These are phyloP conservation scores for Archips xylosteana DNA, from an alignment of 2,888 invertebrate genomes.

Conservation along the genomic window DNA sequence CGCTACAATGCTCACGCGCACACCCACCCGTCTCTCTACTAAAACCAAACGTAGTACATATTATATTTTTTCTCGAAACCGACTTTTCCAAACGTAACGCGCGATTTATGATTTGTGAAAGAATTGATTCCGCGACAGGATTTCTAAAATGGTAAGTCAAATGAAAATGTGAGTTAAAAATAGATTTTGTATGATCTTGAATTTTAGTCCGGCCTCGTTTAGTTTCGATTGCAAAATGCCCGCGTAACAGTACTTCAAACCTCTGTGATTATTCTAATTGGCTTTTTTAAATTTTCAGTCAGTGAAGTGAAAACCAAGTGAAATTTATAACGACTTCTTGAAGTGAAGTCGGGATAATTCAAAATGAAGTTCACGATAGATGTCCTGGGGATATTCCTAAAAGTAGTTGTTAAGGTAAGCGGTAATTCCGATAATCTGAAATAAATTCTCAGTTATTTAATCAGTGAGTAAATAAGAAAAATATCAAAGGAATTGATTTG, in stretches of 20 bases:
- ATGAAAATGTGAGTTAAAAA: conserved; percentile 49
- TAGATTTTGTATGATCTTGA: conserved; percentile 55
- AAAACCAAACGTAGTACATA: conserved; percentile 81
- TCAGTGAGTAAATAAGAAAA: no score
- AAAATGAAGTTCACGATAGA: conserved; percentile 83
- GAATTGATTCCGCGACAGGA: conserved; percentile 33
- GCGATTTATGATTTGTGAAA: conserved; percentile 49
- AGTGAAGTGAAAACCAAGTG: conserved; percentile 71
- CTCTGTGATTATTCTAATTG: conserved; percentile 51
- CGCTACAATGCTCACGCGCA: conserved; percentile 77
- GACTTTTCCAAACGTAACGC: conserved; percentile 63
- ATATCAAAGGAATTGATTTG: background rate
- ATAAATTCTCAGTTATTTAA: background rate
- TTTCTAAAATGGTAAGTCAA: conserved; percentile 60
- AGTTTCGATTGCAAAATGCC: conserved; percentile 46
- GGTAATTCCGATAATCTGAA: background rate
- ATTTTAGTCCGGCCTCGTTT: conserved; percentile 46
- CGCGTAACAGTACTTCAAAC: conserved; percentile 47
- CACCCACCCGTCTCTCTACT: conserved; percentile 66
- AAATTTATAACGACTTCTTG: conserved; percentile 53
- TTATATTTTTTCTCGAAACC: conserved; percentile 78
- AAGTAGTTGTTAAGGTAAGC: conserved; percentile 82
- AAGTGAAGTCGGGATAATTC: conserved; percentile 46
- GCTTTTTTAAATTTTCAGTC: conserved; percentile 66
- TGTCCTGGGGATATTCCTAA: conserved; percentile 81